Conservation (phyloP, 2,113 vertebrate genomes). For the Cryptotis parvus region DNA sequence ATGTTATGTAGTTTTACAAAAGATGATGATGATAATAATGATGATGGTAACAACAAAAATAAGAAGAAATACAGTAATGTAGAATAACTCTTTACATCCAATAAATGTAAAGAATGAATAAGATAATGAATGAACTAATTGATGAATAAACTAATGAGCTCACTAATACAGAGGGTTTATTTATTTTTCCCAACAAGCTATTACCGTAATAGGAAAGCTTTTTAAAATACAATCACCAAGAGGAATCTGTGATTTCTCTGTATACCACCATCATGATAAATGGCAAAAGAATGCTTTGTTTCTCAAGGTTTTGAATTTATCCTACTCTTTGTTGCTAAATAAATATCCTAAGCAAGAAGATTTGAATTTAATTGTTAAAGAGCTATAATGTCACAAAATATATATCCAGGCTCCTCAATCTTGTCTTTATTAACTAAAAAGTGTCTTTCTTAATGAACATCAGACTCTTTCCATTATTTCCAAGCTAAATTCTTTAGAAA, state of each 20-base stretch:
- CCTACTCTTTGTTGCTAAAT: background rate
- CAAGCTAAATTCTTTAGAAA: constrained; percentile 12
- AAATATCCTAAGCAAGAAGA: constrained; percentile 17
- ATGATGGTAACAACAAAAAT: background rate
- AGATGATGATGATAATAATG: background rate
- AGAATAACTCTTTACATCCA: background rate
- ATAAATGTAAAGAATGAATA: background rate
- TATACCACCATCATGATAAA: background rate
- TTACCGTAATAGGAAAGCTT: background rate
- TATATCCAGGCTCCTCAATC: background rate
- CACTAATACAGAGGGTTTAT: background rate
- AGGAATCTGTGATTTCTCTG: background rate
- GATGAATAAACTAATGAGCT: background rate
- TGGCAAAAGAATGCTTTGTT: background rate
- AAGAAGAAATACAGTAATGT: background rate
- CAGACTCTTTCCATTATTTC: background rate
- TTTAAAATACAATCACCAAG: background rate
- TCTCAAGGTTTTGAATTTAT: constrained; percentile 1
- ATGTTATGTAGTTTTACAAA: background rate
- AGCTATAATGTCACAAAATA: background rate
- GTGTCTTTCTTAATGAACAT: background rate
- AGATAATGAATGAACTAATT: background rate
- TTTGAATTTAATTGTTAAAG: constrained; percentile 7
- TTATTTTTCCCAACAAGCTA: background rate
- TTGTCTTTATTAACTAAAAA: background rate